Base-by-base conservation (phyloP, 2,797 vertebrate genomes). In the Lepidocolaptes lacrymiger region DNA sequence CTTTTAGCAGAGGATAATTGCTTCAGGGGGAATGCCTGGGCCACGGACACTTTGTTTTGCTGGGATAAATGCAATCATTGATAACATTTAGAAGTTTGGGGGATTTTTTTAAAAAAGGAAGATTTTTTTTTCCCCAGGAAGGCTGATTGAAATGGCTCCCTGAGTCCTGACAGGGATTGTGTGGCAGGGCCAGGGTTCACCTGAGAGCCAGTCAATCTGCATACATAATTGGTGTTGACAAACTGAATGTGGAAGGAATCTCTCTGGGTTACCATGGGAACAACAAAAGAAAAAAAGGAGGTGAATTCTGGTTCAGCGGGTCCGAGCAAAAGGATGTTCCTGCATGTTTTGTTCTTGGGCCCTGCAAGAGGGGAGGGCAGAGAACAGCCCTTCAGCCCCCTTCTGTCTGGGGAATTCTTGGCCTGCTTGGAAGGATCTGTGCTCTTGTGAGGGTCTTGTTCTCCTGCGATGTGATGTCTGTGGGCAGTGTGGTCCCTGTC, bases 251-350 rank as follows among this genome's bases (percentile, higher is more conserved):
- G 89, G 82, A 83, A 89, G 79, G 88, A 83, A 86, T 78, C 75
- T 88, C 87, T 72, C 26, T 41, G 5, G 32, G 81, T 94, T 94
- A 48, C 91, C 74, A 91, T 96, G 83, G 91, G 89, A 93, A 84
- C 89, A 36, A 71, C 6, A 46, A 19, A 46, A 28, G 20, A 4
- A 18, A 43, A 23, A 52, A 16, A 9, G 59, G 82, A 92, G 93
- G 81, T 94, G 95, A 96, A 85, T 95, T 96, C 89, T 91, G 93
- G 89, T 94, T 95, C 92, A 92, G 3, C 39, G 62, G 66, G 64
- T 90, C 88, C 4, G 6, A 88, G 87, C 73, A 81, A 83, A 92
- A 55, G 82, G 95, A 92, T 86, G 34, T 41, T 69, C 61, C 41
- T 26, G 73, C 7, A 5, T 15, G 32, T 48, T 94, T 91, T 85